Conservation (phyloP, 2,113 vertebrate genomes). For the Sterrhoptilus dennistouni region DNA sequence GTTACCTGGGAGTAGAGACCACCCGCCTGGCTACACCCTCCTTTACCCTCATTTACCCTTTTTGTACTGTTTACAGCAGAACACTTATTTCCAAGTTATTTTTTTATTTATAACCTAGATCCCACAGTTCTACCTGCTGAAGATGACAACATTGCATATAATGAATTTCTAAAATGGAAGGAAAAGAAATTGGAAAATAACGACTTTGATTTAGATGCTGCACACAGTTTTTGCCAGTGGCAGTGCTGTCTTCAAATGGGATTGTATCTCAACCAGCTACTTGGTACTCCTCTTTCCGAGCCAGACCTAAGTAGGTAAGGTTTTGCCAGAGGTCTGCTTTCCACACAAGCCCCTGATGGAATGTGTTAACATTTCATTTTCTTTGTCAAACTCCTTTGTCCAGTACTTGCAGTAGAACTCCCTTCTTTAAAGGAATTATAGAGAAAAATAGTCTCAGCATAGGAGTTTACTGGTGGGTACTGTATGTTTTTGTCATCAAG, state of each 20-base stretch:
- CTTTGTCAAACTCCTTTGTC: not conserved
- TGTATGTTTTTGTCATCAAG: not conserved
- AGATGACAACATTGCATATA: conserved; percentile 29
- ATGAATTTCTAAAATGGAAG: conserved; percentile 65
- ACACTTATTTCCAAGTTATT: not conserved
- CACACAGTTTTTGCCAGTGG: conserved; percentile 91
- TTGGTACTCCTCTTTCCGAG: conserved; percentile 81
- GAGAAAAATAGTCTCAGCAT: not conserved
- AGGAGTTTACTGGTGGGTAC: not conserved
- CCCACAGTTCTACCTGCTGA: not conserved
- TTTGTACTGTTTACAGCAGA: not conserved
- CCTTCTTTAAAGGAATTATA: not conserved
- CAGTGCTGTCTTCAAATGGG: conserved; percentile 89
- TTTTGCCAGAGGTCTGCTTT: not conserved
- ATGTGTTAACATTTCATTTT: not conserved
- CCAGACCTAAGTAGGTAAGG: conserved; percentile 83
- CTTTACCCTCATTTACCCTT: not conserved
- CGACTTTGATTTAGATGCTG: conserved; percentile 75
- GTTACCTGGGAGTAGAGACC: not conserved
- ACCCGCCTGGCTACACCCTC: not conserved
- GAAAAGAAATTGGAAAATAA: conserved; percentile 8
- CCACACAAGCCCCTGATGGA: not conserved
- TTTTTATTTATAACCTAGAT: conserved; percentile 33
- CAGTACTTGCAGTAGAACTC: not conserved
- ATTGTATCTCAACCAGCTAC: conserved; percentile 86